These are phyloP conservation scores for Melangyna quadrimaculata DNA, from an alignment of 2,888 invertebrate genomes.

Conservation along the genomic window DNA sequence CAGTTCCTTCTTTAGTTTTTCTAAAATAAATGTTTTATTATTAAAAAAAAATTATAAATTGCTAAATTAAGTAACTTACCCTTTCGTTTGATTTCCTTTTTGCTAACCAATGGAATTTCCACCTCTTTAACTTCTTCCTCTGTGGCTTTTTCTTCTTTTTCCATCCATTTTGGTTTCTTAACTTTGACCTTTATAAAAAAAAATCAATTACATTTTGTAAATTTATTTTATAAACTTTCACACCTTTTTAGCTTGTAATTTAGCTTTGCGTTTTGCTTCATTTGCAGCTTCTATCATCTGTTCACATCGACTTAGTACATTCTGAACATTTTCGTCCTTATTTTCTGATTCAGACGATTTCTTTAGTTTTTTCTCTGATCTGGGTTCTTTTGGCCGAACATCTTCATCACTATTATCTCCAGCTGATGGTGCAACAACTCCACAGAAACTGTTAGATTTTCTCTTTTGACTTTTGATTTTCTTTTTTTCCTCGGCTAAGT, in stretches of 20 bases:
- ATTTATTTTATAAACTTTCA: background rate
- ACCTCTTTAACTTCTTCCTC: conserved; percentile 11
- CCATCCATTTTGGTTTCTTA: conserved; percentile 61
- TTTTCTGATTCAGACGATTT: background rate
- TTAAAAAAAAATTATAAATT: background rate
- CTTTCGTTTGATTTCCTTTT: conserved; percentile 69
- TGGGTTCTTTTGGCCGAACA: background rate
- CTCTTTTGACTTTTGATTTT: conserved; percentile 74
- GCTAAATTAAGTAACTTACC: conserved; percentile 40
- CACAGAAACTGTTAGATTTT: conserved; percentile 76
- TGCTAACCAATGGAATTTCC: conserved; percentile 52
- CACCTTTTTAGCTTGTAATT: conserved; percentile 75
- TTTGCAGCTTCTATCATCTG: conserved; percentile 76
- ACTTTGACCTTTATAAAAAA: conserved; percentile 61
- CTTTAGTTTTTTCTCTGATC: conserved; percentile 21
- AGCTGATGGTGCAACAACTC: background rate
- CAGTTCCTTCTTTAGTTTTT: conserved; percentile 72
- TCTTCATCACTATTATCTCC: background rate
- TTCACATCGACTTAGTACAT: conserved; percentile 75
- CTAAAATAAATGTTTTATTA: conserved; percentile 64
- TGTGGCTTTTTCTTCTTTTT: conserved; percentile 31
- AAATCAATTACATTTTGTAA: background rate
- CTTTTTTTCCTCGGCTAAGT: conserved; percentile 71
- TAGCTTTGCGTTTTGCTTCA: conserved; percentile 75
- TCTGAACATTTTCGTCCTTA: background rate